Base-by-base conservation (phyloP, 2,888 invertebrate genomes). In the Anagyrus pseudococci region DNA sequence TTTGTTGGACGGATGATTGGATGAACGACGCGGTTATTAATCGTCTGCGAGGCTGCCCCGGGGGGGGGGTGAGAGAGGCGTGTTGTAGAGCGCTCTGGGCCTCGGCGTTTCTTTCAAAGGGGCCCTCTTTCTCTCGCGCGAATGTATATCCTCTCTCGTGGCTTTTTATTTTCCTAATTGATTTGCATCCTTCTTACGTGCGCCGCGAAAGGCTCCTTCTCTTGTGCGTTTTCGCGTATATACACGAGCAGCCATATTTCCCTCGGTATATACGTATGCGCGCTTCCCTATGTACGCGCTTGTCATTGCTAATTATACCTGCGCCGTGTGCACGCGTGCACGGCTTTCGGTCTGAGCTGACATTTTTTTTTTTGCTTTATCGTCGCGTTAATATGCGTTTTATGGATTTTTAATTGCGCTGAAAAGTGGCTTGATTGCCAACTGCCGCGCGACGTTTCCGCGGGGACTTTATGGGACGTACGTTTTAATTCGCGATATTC, bases 1-100 rank as follows among this genome's bases (percentile, higher is more conserved):
- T 62, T 67, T 56, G 62, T 54, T 62, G 58, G 62, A 58, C 62
- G 62, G 59, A 55, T 55, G 62, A 58, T 62, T 49, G 58, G 57
- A 61, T 43, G 66, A 60, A 58, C 55, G 64, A 64, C 50, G 58
- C 58, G 55, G 64, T 62, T 66, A 66, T 66, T 66, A 66, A 66
- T 66, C 62, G 62, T n/a, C n/a, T 54, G 59, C 58, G 43, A 7
- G 33, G 33, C 6, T 4, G 29, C 29, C 33, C 33, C 33, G 33
- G 13, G 33, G 33, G 10, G n/a, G 33, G 2, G 33, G 13, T 15
- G 33, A 15, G 33, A 37, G 33, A 10, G 15, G 33, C 33, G 33
- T 2, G 6, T 4, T 29, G 29, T 29, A 29, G 6, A 10, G n/a
- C n/a, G n/a, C 6, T 10, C 29, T 4, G 19, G 10, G 26, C n/a